Percentiles rank a stretch among this genome's conserved stretches.
These are phyloP conservation scores for Fukomys damarensis DNA, from an alignment of 2,113 vertebrate genomes.

Conservation along the genomic window DNA sequence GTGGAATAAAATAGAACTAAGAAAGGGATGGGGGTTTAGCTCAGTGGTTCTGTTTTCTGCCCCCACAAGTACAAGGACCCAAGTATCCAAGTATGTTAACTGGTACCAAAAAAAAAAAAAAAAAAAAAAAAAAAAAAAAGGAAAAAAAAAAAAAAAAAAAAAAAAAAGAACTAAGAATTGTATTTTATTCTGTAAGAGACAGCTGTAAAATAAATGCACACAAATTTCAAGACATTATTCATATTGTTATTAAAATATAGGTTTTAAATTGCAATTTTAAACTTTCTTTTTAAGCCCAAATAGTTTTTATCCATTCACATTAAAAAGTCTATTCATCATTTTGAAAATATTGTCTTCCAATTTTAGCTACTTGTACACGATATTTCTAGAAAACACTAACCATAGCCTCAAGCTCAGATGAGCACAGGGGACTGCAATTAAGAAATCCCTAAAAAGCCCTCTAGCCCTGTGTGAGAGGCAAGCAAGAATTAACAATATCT, in stretches of 20 bases:
- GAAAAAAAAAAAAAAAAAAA: too few species aligned
- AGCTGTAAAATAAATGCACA: background rate
- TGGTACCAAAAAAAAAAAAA: too few species aligned
- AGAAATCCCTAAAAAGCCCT: background rate
- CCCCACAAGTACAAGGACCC: too few species aligned
- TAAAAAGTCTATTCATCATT: background rate
- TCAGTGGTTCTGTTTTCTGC: too few species aligned
- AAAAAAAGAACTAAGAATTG: background rate
- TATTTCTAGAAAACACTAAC: slow-evolving; percentile 23
- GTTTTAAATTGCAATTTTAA: background rate
- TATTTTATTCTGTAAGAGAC: background rate
- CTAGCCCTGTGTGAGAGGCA: background rate
- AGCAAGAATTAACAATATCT: slow-evolving; percentile 32
- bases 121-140: too few species aligned
- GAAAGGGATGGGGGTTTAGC: too few species aligned
- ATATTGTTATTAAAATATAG: background rate
- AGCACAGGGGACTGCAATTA: background rate
- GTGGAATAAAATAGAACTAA: background rate
- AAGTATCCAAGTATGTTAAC: too few species aligned
- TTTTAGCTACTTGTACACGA: background rate
- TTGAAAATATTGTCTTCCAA: background rate
- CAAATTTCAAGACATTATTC: background rate
- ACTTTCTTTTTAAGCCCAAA: background rate
- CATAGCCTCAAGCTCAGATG: background rate
- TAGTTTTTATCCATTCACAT: slow-evolving; percentile 48